Conservation (phyloP, 2,113 vertebrate species). For the Onychostoma macrolepis region DNA sequence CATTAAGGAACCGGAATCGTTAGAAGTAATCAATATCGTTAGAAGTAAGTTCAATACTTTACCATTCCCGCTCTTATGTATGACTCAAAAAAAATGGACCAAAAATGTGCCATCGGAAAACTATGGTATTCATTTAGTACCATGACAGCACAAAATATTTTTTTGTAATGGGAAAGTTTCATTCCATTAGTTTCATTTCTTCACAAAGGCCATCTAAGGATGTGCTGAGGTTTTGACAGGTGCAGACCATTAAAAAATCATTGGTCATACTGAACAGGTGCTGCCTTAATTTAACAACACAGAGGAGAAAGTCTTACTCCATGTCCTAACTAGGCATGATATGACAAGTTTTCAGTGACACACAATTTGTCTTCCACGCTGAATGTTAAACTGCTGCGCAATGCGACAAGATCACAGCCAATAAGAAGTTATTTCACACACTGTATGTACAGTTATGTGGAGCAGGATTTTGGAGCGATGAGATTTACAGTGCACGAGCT, state of each 20-base stretch:
- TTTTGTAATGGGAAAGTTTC: not conserved
- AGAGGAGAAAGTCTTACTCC: not conserved
- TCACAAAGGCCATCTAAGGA: not conserved
- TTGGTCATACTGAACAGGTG: not conserved
- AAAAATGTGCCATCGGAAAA: not conserved
- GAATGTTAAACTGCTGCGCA: not conserved
- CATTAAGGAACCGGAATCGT: not conserved
- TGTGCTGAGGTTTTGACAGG: not conserved
- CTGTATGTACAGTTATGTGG: not conserved
- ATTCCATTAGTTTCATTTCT: not conserved
- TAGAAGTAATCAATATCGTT: not conserved
- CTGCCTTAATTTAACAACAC: not conserved
- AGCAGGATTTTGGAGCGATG: not conserved
- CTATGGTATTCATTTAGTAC: not conserved
- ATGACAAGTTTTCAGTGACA: not conserved
- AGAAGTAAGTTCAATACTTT: not conserved
- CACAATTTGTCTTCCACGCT: not conserved
- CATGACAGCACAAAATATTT: no score
- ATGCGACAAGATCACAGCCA: not conserved
- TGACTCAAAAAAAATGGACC: not conserved
- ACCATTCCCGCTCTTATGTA: not conserved
- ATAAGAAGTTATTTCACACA: not conserved
- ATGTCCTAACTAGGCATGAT: not conserved
- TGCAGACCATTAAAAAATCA: not conserved
- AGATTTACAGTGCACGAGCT: not conserved